Evolutionary conservation across 1,140 invertebrate genomes (phyloP), one percentile per base, ranked within the genome.

Genomic region (Whitmania pigra): DNA sequence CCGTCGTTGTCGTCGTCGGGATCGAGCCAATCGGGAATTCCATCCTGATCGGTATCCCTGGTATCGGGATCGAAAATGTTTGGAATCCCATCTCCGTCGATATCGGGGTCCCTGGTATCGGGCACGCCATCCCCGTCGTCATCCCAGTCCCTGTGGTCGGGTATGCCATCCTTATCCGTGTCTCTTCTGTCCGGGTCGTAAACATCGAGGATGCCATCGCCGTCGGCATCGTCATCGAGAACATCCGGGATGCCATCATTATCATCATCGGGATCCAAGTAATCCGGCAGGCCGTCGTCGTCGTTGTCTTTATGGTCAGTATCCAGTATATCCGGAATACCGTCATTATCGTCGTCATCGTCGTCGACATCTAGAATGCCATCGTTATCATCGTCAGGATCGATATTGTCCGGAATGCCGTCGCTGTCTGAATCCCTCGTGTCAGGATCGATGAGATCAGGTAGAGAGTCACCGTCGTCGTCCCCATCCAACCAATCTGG

Each of bases 341-440:
- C 71, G 25, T 71, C 71, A 27, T 71, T 71, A 27, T 71, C 71
- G 71, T 71, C 71, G 54, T 71, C 71, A 27, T 29, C 27, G 40
- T 71, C 71, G 9, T 53, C 40, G 27, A 57, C 40, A 57, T 71
- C 71, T 29, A 29, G 53, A 55, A 71, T 25, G 15, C 71, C 71
- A 29, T 71, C 71, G 40, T 25, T n/a, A n/a, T 71, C 71, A 22
- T 40, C 53, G 71, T 71, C 71, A n/a, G 31, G 53, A 29, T 71
- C 55, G 3, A 57, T 29, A 29, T 22, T 53, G 55, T 60, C 71
- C 9, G 69, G 69, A 22, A 70, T 70, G 15, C 69, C 69, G 53
- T 70, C 49, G 15, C 57, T 68, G 25, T 68, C 67, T 13, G 57
- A 25, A n/a, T 63, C 57, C 22, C 15, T 22, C 22, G 27, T 36